Base-by-base conservation (phyloP, 2,888 invertebrate genomes). In the Cartodere bifasciata region DNA sequence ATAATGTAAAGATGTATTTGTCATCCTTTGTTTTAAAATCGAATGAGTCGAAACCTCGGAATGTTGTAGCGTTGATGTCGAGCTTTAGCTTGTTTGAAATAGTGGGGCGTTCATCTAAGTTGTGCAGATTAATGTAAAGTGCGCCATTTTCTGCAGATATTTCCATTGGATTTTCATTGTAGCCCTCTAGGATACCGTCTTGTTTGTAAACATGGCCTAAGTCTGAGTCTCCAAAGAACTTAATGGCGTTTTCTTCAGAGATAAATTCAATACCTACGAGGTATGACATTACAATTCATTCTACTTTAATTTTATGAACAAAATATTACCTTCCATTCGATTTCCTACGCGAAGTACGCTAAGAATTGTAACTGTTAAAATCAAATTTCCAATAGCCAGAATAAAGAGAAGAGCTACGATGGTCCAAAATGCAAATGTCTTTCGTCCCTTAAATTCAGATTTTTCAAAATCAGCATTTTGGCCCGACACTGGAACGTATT, bases 281-380 rank as follows among this genome's bases (percentile, higher is more conserved):
- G n/a, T n/a, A n/a, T n/a, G n/a, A n/a, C n/a, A n/a, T n/a, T n/a
- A n/a, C n/a, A n/a, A n/a, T n/a, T n/a, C n/a, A n/a, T n/a, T n/a
- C n/a, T n/a, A n/a, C n/a, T n/a, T n/a, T n/a, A n/a, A n/a, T n/a
- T n/a, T n/a, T n/a, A 42, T n/a, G n/a, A n/a, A n/a, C n/a, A n/a
- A n/a, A n/a, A n/a, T n/a, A n/a, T n/a, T n/a, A n/a, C 83, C 82
- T 50, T 87, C 82, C 72, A 88, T 79, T 4, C 86, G 86, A 52
- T 75, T 75, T 0, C 85, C 85, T 35, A 90, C 66, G 34, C 81
- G 65, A 23, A 90, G 55, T 0, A 88, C 86, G 4, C 80, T 78
- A 33, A 87, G 68, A 30, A 90, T 82, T 0, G 81, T 79, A 22
- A 86, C 68, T 0, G 86, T 88, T 2, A 88, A 60, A 21, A 84